These are phyloP conservation scores for Chloroceryle aenea DNA, from an alignment of 2,113 vertebrate species.

Conservation along the genomic window DNA sequence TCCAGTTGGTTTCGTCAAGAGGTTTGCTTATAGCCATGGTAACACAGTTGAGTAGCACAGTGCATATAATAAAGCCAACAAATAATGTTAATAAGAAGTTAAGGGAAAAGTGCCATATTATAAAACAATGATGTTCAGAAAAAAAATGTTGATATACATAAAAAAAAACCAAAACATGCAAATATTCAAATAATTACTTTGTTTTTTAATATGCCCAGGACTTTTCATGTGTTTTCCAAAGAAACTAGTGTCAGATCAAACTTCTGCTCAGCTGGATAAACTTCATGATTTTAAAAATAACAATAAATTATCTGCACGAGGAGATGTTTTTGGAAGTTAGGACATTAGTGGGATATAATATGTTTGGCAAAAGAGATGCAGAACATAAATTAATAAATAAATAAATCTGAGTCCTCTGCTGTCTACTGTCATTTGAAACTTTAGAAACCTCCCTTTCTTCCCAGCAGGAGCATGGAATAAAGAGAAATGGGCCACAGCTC, in stretches of 20 bases:
- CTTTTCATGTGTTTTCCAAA: background rate
- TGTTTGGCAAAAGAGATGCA: background rate
- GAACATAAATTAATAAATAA: background rate
- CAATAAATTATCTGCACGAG: background rate
- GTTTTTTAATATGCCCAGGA: background rate
- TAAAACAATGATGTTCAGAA: background rate
- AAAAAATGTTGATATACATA: background rate
- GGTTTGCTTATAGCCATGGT: conserved; percentile 85
- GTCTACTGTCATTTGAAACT: background rate
- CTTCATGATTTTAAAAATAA: background rate
- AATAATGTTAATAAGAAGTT: conserved; percentile 85
- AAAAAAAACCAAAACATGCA: background rate
- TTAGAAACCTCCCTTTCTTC: background rate
- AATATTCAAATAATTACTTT: background rate
- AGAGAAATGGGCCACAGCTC: background rate
- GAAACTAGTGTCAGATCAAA: background rate
- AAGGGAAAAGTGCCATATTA: conserved; percentile 71
- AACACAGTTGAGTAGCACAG: conserved; percentile 91
- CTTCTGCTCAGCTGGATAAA: background rate
- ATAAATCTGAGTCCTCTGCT: background rate
- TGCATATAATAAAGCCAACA: conserved; percentile 89
- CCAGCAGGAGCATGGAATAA: background rate
- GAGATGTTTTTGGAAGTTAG: background rate
- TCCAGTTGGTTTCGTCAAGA: conserved; percentile 24
- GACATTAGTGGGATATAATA: background rate